Percentiles rank a stretch among this genome's conserved stretches.
These are phyloP conservation scores for Hypanus sabinus DNA, from an alignment of 2,113 vertebrate genomes.

Conservation along the genomic window DNA sequence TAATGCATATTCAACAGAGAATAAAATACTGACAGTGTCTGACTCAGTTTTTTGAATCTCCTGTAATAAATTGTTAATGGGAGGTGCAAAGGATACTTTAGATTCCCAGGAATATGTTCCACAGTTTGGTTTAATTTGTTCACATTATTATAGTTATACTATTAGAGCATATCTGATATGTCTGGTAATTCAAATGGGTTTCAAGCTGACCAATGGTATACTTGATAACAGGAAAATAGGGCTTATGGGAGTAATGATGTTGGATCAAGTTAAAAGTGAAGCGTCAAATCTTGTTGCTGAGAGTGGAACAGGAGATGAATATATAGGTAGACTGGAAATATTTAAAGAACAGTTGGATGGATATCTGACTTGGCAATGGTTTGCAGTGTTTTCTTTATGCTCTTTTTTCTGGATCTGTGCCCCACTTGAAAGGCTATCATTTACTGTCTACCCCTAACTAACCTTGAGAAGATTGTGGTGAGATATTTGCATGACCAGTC, in stretches of 20 bases:
- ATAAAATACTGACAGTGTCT: not conserved
- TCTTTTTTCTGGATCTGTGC: not conserved
- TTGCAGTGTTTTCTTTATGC: not conserved
- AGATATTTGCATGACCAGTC: no score
- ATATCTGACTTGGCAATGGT: not conserved
- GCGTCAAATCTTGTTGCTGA: no score
- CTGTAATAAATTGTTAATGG: not conserved
- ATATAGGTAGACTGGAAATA: not conserved
- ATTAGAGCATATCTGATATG: not conserved
- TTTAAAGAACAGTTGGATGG: not conserved
- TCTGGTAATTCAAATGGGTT: not conserved
- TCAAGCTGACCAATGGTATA: not conserved
- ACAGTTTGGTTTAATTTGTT: not conserved
- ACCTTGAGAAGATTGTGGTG: no score
- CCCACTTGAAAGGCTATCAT: no score
- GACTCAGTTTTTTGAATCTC: not conserved
- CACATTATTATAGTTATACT: not conserved
- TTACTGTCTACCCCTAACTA: no score
- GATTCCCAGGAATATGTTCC: not conserved
- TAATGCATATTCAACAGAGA: not conserved
- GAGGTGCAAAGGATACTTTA: not conserved
- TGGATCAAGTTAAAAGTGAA: not conserved
- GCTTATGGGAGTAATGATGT: not conserved
- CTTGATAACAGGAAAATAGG: not conserved
- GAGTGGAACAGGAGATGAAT: no score